A percentile compares a stretch with the other conserved stretches of the same genome.
Evolutionary conservation across 2,113 vertebrate species (phyloP).

Genomic region (Hippocampus guttulatus): DNA sequence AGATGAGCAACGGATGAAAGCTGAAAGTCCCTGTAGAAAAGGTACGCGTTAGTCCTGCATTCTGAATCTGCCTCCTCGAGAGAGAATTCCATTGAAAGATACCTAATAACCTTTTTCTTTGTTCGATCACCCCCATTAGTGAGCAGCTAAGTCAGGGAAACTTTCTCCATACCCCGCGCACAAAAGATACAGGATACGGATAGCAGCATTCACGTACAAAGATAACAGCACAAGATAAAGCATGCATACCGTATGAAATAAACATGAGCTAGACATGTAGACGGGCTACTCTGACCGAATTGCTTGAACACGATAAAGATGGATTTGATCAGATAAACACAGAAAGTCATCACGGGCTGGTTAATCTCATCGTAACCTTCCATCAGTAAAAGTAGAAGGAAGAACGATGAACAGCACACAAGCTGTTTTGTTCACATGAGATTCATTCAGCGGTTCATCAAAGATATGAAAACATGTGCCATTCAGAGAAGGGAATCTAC

Average conservation of each 20-base stretch:
- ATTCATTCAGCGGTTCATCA: conserved; percentile 19
- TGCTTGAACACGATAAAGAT: conserved; percentile 22
- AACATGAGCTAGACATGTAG: background rate
- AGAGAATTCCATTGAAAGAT: conserved; percentile 33
- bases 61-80: conserved; percentile 22
- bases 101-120: conserved; percentile 43
- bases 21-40: conserved; percentile 17
- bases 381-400: conserved; percentile 15
- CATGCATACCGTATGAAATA: background rate
- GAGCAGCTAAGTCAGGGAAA: conserved; percentile 25
- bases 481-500: background rate
- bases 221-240: conserved; percentile 13
- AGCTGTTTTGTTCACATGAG: conserved; percentile 17
- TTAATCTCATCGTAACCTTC: conserved; percentile 29
- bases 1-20: background rate
- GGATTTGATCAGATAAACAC: conserved; percentile 22
- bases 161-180: conserved; percentile 19
- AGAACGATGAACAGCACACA: background rate
- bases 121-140: conserved; percentile 34
- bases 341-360: conserved; percentile 11
- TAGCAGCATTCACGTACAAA: conserved; percentile 13
- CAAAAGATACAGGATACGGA: conserved; percentile 25
- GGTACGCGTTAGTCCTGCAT: background rate
- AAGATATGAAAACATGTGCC: conserved; percentile 11
- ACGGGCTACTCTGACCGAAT: background rate